Evolutionary conservation across 2,113 vertebrate genomes (phyloP).

Genomic region (Phrynocephalus versicolor): DNA sequence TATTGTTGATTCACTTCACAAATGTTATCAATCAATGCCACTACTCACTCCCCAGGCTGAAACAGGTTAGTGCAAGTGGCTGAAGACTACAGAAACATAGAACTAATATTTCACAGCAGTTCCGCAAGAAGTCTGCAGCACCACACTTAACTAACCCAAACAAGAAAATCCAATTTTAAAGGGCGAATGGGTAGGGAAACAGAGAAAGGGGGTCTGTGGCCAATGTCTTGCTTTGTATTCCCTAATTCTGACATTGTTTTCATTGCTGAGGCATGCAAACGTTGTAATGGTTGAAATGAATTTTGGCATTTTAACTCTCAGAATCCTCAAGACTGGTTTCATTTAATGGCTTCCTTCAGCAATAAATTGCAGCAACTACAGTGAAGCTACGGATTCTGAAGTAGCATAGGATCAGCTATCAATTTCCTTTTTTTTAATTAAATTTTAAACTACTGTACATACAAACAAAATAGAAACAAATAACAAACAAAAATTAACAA

Average conservation of each 20-base stretch:
- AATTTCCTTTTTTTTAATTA: too few relatives aligned
- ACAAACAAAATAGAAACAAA: too few relatives aligned
- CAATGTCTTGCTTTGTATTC: constrained; percentile 39
- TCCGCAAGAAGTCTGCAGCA: constrained; percentile 27
- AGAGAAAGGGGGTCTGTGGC: constrained; percentile 30
- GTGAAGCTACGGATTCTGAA: not conserved
- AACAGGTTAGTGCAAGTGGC: constrained; percentile 36
- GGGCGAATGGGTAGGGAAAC: not conserved
- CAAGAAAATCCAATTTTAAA: constrained; percentile 55
- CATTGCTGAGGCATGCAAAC: constrained; percentile 41
- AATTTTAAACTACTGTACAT: too few relatives aligned
- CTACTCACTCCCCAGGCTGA: constrained; percentile 43
- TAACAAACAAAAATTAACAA: too few relatives aligned
- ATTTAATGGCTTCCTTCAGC: not conserved
- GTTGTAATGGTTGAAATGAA: constrained; percentile 56
- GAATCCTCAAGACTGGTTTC: not conserved
- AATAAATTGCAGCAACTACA: too few relatives aligned
- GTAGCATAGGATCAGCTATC: not conserved
- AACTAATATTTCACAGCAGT: constrained; percentile 53
- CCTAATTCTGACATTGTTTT: constrained; percentile 50
- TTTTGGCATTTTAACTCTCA: constrained; percentile 25
- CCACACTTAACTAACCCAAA: constrained; percentile 47
- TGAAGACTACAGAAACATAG: constrained; percentile 42
- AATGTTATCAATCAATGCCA: constrained; percentile 31
- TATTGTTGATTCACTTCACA: constrained; percentile 31